Evolutionary conservation across 2,797 vertebrate genomes (phyloP).

Genomic region (Cebuella pygmaea): DNA sequence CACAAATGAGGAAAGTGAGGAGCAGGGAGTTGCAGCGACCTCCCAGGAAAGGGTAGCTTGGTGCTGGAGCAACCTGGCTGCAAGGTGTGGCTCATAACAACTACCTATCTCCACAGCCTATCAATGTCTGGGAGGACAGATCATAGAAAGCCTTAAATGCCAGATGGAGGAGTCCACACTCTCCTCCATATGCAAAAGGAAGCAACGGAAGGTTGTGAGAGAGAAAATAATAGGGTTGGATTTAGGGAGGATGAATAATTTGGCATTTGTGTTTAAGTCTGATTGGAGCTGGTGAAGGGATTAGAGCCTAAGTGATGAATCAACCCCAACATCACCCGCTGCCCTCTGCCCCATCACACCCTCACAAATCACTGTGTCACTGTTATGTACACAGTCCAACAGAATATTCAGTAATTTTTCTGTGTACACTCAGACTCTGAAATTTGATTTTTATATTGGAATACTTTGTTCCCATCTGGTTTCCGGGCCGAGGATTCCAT

Average conservation of each 20-base stretch:
- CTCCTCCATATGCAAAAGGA: neutral
- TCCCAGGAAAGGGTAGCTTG: neutral
- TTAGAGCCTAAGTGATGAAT: neutral
- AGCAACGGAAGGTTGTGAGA: neutral
- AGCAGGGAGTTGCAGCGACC: neutral
- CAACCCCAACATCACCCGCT: neutral
- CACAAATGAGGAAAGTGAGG: neutral
- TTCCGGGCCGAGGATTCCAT: conserved; percentile 33
- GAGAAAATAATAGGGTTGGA: neutral
- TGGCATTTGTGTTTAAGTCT: neutral
- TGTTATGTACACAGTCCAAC: neutral
- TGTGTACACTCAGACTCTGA: conserved; percentile 15
- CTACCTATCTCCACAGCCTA: fast-evolving
- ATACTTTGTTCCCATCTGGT: conserved; percentile 55
- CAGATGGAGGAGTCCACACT: neutral
- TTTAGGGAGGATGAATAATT: neutral
- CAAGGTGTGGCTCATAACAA: neutral
- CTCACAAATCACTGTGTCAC: neutral
- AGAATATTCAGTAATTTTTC: neutral
- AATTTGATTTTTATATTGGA: conserved; percentile 57
- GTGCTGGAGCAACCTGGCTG: neutral
- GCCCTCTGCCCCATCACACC: neutral
- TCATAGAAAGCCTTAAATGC: neutral
- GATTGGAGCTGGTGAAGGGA: neutral
- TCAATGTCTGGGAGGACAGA: neutral